Evolutionary conservation across 2,797 vertebrate species (phyloP).

Genomic region (Danio tinwini): DNA sequence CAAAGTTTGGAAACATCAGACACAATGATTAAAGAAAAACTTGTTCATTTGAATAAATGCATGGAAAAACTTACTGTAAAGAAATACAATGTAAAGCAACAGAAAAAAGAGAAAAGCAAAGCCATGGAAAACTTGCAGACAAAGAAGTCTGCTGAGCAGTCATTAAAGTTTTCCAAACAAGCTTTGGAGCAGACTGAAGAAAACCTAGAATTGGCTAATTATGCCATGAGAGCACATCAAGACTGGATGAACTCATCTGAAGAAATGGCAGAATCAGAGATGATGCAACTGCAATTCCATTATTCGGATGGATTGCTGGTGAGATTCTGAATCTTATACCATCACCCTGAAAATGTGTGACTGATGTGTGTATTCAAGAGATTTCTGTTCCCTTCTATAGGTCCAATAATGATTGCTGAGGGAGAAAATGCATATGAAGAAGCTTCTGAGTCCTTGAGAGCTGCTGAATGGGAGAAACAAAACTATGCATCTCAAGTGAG

Average conservation of each 20-base stretch:
- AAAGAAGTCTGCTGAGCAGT: background rate
- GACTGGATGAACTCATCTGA: background rate
- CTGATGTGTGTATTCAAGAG: background rate
- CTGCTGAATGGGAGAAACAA: background rate
- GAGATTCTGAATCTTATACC: background rate
- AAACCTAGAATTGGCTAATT: background rate
- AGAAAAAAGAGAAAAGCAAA: background rate
- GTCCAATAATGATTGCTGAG: too few species aligned
- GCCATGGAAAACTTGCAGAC: background rate
- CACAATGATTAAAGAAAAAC: background rate
- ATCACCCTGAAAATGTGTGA: background rate
- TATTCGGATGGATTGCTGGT: constrained; percentile 44
- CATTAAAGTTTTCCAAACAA: background rate
- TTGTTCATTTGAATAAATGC: constrained; percentile 1
- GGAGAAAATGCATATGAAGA: too few species aligned
- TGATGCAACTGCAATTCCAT: background rate
- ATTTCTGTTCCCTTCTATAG: background rate
- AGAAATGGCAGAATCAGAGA: background rate
- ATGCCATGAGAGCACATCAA: background rate
- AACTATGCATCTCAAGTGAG: background rate
- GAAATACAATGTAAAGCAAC: background rate
- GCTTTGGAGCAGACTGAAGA: background rate
- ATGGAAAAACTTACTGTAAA: constrained; percentile 22
- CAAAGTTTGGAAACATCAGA: constrained; percentile 18
- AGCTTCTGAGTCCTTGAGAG: background rate